Evolutionary conservation across 2,113 vertebrate species (phyloP), one percentile per base, ranked within the genome.

Genomic region (Urocitellus parryii): DNA sequence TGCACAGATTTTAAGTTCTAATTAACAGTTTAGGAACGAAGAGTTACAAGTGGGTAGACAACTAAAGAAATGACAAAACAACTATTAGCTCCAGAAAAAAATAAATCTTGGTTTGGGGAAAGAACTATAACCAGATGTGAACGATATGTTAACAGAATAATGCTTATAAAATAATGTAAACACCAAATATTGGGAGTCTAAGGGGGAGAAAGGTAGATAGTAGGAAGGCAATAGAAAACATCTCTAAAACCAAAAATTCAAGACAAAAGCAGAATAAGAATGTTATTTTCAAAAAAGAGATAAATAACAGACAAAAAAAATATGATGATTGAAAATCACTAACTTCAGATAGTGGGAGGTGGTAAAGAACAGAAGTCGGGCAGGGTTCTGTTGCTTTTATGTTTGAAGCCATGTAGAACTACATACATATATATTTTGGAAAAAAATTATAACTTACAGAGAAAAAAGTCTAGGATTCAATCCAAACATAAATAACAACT

Each of bases 231-330:
- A 79, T 0, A 24, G 34, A 91, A 94, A 63, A 63, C 8, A 61
- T 73, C 90, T 45, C 56, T 65, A 87, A 78, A 90, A 83, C 24
- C 72, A 77, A 92, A 94, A 92, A 39, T 85, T 81, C 61, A 84
- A 90, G 63, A 92, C 27, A 86, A 90, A 83, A 80, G 13, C 37
- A 77, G 34, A 77, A 72, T 29, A 73, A 39, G 25, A 37, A 80
- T 76, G 37, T 84, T 74, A 94, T 61, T 84, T 58, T 51, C 20
- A 77, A 65, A 39, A 91, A 61, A n/a, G 12, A 88, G n/a, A 65
- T 84, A 83, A 70, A 86, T 63, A 87, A 61, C 8, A 92, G 48
- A 84, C 74, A 76, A 93, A 72, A 1, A 1, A 86, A 89, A 20
- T 42, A 70, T 94, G 85, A 78, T 74, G 17, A 68, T 22, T 83